These are phyloP conservation scores for Tangara arthus DNA, from an alignment of 2,797 vertebrate species.

Conservation along the genomic window DNA sequence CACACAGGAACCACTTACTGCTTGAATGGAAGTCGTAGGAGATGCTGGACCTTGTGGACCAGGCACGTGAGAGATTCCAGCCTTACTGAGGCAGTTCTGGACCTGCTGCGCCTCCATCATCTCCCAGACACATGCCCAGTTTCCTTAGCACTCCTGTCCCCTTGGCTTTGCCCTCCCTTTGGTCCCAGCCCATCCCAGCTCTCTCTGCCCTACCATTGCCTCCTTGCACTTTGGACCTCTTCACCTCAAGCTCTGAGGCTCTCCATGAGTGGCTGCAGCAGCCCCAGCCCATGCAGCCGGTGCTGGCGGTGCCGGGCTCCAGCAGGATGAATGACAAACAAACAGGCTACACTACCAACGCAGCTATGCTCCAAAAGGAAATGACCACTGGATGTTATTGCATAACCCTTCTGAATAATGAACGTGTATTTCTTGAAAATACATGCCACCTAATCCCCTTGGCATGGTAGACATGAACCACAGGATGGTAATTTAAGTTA, in stretches of 20 bases:
- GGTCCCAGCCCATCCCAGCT: neutral
- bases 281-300: neutral
- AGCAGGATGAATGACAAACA: neutral
- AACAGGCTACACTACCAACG: neutral
- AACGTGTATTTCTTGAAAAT: slow-evolving; percentile 19
- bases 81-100: neutral
- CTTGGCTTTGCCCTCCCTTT: neutral
- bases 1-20: neutral
- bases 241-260: neutral
- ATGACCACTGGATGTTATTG: slow-evolving; percentile 38
- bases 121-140: neutral
- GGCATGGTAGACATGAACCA: slow-evolving; percentile 2
- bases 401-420: slow-evolving; percentile 23
- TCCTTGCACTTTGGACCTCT: slow-evolving; percentile 28
- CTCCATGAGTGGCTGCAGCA: neutral
- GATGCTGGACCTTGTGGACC: neutral
- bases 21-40: neutral
- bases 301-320: neutral
- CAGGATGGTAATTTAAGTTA: slow-evolving; percentile 25
- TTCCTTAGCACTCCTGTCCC: neutral
- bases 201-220: slow-evolving; percentile 20
- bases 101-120: neutral
- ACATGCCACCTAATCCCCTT: neutral
- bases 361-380: slow-evolving; percentile 34
- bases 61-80: neutral